Conservation (phyloP, 35 echinoderm and acorn worm species). For the Lytechinus variegatus region DNA sequence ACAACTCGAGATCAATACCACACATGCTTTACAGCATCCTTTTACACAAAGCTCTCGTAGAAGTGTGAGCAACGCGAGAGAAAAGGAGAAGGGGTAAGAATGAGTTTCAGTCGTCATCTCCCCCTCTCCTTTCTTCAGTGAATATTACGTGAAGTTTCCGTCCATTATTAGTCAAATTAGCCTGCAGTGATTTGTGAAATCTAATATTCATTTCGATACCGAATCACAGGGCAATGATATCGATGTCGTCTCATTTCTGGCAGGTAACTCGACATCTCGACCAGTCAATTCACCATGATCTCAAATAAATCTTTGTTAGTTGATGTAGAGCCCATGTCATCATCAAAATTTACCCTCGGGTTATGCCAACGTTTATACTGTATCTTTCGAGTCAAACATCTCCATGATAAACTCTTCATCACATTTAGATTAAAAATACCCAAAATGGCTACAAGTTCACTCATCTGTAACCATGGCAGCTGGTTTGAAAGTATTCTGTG, state of each 20-base stretch:
- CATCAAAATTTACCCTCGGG: neutral
- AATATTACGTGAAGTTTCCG: neutral
- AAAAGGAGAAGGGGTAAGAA: conserved; percentile 2
- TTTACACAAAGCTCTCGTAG: conserved; percentile 2
- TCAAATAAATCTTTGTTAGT: conserved; percentile 14
- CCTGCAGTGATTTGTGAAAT: conserved; percentile 36
- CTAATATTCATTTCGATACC: conserved; percentile 43
- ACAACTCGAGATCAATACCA: conserved; percentile 24
- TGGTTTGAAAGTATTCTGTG: neutral
- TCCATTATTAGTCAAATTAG: conserved; percentile 40
- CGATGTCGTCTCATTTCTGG: conserved; percentile 25
- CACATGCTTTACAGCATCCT: conserved; percentile 18
- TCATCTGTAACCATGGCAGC: neutral
- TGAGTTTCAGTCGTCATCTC: neutral
- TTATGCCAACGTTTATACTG: neutral
- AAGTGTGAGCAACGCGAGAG: neutral
- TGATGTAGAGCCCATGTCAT: conserved; percentile 17
- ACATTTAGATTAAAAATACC: neutral
- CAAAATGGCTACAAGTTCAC: neutral
- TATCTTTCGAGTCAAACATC: neutral
- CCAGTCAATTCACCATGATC: conserved; percentile 1
- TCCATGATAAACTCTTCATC: neutral
- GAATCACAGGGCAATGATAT: conserved; percentile 7
- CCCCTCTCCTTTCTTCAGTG: neutral
- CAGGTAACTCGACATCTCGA: conserved; percentile 33